Evolutionary conservation across 2,888 invertebrate genomes (phyloP), one percentile per base, ranked within the genome.

Genomic region (Aporophyla lueneburgensis): DNA sequence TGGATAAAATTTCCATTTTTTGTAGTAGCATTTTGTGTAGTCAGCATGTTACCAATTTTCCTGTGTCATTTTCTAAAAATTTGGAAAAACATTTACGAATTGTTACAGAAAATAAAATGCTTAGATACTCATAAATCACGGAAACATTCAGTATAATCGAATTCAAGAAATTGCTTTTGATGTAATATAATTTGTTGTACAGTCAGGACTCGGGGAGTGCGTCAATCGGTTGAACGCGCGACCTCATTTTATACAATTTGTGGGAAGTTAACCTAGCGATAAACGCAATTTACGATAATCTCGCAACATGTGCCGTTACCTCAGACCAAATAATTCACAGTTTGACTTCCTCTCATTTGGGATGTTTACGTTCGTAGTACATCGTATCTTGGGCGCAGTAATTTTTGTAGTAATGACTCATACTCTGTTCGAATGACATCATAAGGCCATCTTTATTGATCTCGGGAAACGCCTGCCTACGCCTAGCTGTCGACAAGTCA

Each of bases 201-300:
- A 66, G 51, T 72, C 73, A 72, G 33, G 33, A 76, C 33, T 72
- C 43, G 4, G 24, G 33, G 76, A 58, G 63, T 78, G 61, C 62
- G 56, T 40, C 49, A 63, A 78, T 43, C 56, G 68, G 62, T 69
- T 66, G 62, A 76, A 74, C 53, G 56, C 53, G 62, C 63, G 71
- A 70, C 85, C 79, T 72, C 33, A 65, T 81, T 78, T 62, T 71
- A 70, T 63, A 65, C 71, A 78, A 70, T 81, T 70, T 73, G 53
- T 63, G 68, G 71, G 73, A 85, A 77, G 71, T 75, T 78, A 56
- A 74, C 68, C 24, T 56, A 78, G 51, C 73, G 51, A 76, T 75
- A 74, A 76, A 76, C 66, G 59, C 71, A 79, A 74, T 84, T 85
- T 82, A 71, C 76, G 76, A 74, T 80, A 74, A 76, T 72, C 85